Conservation (phyloP, 2,888 invertebrate genomes). For the Lampropteryx suffumata region DNA sequence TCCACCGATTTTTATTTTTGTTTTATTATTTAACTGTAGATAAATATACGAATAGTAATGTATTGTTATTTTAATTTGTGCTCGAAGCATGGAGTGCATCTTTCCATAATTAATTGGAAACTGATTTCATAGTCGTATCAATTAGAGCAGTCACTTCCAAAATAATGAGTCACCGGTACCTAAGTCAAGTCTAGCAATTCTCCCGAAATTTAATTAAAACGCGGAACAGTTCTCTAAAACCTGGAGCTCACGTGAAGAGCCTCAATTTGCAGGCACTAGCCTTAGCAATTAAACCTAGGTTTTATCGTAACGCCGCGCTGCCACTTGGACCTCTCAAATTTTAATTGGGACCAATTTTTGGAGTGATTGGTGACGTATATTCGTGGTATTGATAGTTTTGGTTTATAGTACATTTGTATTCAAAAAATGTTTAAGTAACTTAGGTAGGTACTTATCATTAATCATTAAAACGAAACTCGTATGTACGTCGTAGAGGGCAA, state of each 20-base stretch:
- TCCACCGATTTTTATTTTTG: too few species aligned
- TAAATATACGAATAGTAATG: too few species aligned
- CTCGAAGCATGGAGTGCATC: not conserved
- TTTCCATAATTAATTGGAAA: slow-evolving; percentile 4
- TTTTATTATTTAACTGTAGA: too few species aligned
- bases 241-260: slow-evolving; percentile 35
- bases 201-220: slow-evolving; percentile 31
- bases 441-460: too few species aligned
- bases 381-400: slow-evolving; percentile 14
- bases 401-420: too few species aligned
- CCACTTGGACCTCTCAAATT: slow-evolving; percentile 60
- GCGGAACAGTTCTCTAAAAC: slow-evolving; percentile 33
- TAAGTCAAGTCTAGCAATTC: slow-evolving; percentile 16
- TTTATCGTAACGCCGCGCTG: slow-evolving; percentile 36
- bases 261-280: slow-evolving; percentile 38
- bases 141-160: slow-evolving; percentile 14
- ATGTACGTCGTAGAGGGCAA: too few species aligned
- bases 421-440: too few species aligned
- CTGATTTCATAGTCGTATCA: slow-evolving; percentile 19
- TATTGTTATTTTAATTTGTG: too few species aligned
- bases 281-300: slow-evolving; percentile 49
- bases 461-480: too few species aligned
- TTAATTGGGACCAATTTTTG: slow-evolving; percentile 72
- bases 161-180: slow-evolving; percentile 22
- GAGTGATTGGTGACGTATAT: slow-evolving; percentile 43